These are phyloP conservation scores for Lagopus muta DNA, from an alignment of 2,113 vertebrate genomes.

Conservation along the genomic window DNA sequence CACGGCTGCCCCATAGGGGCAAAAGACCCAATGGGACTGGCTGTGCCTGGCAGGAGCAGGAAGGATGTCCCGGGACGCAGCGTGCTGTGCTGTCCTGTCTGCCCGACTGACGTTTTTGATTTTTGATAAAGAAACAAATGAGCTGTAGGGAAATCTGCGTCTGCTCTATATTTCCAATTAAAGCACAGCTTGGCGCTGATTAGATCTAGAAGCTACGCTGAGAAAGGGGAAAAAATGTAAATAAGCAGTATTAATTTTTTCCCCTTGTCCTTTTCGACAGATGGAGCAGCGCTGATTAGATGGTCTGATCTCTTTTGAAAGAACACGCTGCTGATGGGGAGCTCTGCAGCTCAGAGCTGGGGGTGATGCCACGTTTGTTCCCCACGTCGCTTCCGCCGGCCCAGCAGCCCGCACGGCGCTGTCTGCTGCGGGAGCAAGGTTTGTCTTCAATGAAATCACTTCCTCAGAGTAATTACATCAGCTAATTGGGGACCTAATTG, in stretches of 20 bases:
- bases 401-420: neutral
- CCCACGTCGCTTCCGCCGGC: neutral
- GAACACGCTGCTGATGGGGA: constrained; percentile 28
- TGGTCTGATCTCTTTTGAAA: neutral
- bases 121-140: neutral
- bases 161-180: neutral
- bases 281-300: neutral
- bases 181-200: constrained; percentile 46
- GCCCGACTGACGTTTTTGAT: rapidly evolving
- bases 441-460: constrained; percentile 5
- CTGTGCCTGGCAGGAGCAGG: neutral
- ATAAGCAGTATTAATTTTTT: neutral
- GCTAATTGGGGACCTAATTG: constrained; percentile 28
- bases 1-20: rapidly evolving
- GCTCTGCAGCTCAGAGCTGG: neutral
- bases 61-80: rapidly evolving
- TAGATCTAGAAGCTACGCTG: constrained; percentile 29
- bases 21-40: rapidly evolving
- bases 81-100: neutral
- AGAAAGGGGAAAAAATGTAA: constrained; percentile 33
- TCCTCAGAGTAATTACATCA: constrained; percentile 1
- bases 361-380: neutral
- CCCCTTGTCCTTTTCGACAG: neutral
- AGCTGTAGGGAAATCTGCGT: neutral
- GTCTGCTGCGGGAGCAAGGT: neutral